A percentile compares a stretch with the other conserved stretches of the same genome.
These are phyloP conservation scores for Poliocrania exsul DNA, from an alignment of 2,797 vertebrate genomes.

Conservation along the genomic window DNA sequence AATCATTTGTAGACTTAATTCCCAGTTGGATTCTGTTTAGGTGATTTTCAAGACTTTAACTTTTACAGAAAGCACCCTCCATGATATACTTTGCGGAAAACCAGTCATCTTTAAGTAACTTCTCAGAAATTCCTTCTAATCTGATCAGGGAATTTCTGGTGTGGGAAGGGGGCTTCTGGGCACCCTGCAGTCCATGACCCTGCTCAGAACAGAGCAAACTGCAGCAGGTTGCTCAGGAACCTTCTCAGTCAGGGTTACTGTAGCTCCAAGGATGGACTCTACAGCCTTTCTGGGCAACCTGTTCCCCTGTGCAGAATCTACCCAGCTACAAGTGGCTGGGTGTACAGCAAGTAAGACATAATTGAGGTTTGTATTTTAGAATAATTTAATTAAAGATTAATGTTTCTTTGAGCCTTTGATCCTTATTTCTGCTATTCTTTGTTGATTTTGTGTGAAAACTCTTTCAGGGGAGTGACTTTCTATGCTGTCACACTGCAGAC, in stretches of 20 bases:
- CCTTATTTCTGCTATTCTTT: not conserved
- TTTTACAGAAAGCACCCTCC: not conserved
- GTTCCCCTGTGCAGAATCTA: not conserved
- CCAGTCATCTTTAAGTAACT: not conserved
- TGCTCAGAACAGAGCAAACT: not conserved
- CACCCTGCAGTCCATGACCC: not conserved
- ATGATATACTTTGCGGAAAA: not conserved
- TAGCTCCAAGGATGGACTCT: not conserved
- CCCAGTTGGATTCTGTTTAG: not conserved
- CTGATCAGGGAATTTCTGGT: not conserved
- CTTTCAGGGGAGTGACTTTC: not conserved
- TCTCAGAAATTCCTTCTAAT: not conserved
- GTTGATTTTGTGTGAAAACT: not conserved
- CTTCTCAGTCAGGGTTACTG: rapidly evolving
- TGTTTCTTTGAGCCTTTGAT: not conserved
- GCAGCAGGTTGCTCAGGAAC: not conserved
- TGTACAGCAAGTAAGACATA: not conserved
- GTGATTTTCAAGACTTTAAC: not conserved
- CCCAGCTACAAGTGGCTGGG: not conserved
- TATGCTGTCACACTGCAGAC: not conserved
- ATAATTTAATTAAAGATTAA: not conserved
- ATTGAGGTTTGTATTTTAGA: not conserved
- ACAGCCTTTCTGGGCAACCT: not conserved
- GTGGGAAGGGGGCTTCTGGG: not conserved
- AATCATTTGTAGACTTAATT: not conserved